Base-by-base conservation (phyloP, 2,113 vertebrate species). In the Amphiprion percula region DNA sequence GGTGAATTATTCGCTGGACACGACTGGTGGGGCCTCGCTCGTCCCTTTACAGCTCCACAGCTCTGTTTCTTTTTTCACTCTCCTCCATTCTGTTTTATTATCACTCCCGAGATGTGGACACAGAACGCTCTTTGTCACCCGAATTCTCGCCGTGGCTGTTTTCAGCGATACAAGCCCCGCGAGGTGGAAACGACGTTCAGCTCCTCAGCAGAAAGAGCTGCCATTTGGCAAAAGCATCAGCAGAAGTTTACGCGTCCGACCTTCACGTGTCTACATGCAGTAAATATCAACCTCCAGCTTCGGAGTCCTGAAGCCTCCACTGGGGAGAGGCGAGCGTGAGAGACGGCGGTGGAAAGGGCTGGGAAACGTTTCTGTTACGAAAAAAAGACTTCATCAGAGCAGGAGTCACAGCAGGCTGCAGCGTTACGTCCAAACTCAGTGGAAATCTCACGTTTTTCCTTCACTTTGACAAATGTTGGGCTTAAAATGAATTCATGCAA, bases 201-300 rank as follows among this genome's bases (percentile, higher is more conserved):
- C 79, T 69, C 23, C 33, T 10, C 30, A 6, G 41, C 72, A 10
- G 47, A 71, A 41, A 82, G 59, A 54, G 78, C 82, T 55, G 84
- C 88, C 93, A 92, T 94, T 95, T 95, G 94, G 91, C 90, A 92
- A 94, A 95, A 90, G 79, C 88, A 94, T 95, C 91, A 94, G 85
- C 67, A 80, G 88, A 74, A 66, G 83, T 94, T 94, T 93, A 89
- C 90, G 80, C 59, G 69, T 77, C 77, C 92, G 93, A 94, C 94
- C 94, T 95, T 95, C 92, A 92, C 61, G 75, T 94, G 92, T 95
- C 94, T 77, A 81, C 90, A 87, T 87, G 91, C 93, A 91, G 91
- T 95, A 95, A 94, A 95, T 95, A 95, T 85, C 87, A 77, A 69
- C 88, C 73, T 69, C 77, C 17, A 65, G 74, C 74, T 87, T 86